Percentiles rank a stretch among this genome's conserved stretches.
These are phyloP conservation scores for Cheirogaleus medius DNA, from an alignment of 2,113 vertebrate genomes.

Conservation along the genomic window DNA sequence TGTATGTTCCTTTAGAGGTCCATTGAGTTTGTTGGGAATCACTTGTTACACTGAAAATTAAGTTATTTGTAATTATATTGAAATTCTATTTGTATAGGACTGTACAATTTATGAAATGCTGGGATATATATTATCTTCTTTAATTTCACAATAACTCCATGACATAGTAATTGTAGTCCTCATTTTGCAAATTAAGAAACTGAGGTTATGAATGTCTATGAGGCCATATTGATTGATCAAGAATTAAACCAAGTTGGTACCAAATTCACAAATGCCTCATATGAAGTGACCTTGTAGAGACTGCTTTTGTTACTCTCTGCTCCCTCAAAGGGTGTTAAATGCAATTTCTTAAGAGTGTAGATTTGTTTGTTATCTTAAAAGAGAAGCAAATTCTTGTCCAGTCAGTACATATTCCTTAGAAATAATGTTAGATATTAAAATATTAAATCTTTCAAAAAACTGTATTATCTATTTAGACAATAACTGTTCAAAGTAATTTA, in stretches of 20 bases:
- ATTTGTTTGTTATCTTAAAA: not conserved
- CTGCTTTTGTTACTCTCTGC: not conserved
- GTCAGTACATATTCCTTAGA: not conserved
- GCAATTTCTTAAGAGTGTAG: not conserved
- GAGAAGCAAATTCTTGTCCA: not conserved
- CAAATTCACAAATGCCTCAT: not conserved
- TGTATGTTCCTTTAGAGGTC: not conserved
- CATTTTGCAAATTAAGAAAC: not conserved
- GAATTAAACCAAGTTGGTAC: not conserved
- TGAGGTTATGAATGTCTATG: not conserved
- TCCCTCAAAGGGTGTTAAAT: not conserved
- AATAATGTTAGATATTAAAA: not conserved
- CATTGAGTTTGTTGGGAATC: not conserved
- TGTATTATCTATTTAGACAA: not conserved
- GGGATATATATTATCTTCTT: not conserved
- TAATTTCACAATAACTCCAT: not conserved
- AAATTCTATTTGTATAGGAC: not conserved
- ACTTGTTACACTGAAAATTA: not conserved
- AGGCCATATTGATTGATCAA: not conserved
- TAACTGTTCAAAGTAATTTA: not conserved
- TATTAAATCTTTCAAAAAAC: not conserved
- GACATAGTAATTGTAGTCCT: not conserved
- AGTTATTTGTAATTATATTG: not conserved
- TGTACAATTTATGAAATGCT: not conserved
- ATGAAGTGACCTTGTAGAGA: not conserved